phyloP scores from a whole-genome alignment of 2,888 invertebrate species.

The Drosophila flavopinicola region DNA sequence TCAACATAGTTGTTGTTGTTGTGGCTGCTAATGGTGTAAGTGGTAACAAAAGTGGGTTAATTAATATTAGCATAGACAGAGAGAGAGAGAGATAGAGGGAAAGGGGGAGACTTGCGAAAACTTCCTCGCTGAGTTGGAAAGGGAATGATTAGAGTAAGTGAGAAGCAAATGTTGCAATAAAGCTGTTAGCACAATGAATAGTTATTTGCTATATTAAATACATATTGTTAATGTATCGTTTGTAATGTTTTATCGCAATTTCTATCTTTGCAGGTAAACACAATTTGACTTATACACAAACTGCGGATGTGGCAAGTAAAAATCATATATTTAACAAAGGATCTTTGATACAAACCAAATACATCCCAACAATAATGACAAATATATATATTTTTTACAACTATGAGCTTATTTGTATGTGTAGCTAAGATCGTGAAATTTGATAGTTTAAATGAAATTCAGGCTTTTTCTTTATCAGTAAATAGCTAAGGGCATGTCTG shows the following conservation, averaged over 20 bases:
- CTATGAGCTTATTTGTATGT: not conserved
- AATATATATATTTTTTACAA: not conserved
- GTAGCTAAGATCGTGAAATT: not conserved
- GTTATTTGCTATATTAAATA: not conserved
- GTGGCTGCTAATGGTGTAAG: slow-evolving; percentile 33
- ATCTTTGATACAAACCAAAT: too few relatives aligned
- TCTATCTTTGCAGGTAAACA: slow-evolving; percentile 43
- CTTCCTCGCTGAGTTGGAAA: not conserved
- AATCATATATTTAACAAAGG: not conserved
- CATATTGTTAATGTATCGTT: not conserved
- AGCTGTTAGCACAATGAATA: not conserved
- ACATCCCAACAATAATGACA: too few relatives aligned
- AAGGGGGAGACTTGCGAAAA: not conserved
- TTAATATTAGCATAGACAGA: slow-evolving; percentile 34
- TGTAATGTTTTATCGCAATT: slow-evolving; percentile 4
- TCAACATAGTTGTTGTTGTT: slow-evolving; percentile 25
- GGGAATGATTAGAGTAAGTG: not conserved
- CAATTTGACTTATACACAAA: not conserved
- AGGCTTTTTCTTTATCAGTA: not conserved
- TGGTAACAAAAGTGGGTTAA: slow-evolving; percentile 64
- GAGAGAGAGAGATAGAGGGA: slow-evolving; percentile 6
- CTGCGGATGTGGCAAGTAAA: not conserved
- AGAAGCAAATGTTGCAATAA: not conserved
- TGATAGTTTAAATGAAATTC: too few relatives aligned
- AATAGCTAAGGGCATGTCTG: too few relatives aligned